Base-by-base conservation (phyloP, 2,797 vertebrate species). In the Cichlasoma orientale region DNA sequence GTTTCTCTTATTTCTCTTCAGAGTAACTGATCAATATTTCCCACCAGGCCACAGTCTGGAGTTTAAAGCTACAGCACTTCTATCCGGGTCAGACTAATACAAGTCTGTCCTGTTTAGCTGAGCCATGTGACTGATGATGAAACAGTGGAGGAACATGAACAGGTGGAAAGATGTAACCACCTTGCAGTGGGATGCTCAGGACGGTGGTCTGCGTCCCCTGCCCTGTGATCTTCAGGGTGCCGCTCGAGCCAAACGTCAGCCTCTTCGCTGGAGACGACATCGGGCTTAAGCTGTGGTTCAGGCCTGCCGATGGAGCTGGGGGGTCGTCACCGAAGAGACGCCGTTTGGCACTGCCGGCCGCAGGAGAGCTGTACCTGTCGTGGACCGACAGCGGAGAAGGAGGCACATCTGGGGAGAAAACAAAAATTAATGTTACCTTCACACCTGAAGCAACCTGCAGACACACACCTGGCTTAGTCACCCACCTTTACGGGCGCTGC, bases 341-440 rank as follows among this genome's bases (percentile, higher is more conserved):
- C 1, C 98, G 96, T 75, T 98, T 99, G 2, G 97, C 98, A 38
- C 97, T 98, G 72, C 98, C 98, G 1, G 98, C 98, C 0, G 96
- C 90, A 2, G 98, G 98, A 44, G 98, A 99, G 91, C 97, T 98
- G 91, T 97, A 99, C 63, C 98, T 95, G 80, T 99, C 98, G 0
- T 99, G 97, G 63, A 99, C 96, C 0, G 97, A 97, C 74, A 99
- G 93, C 0, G 98, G 98, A 44, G 98, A 99, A 47, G 97, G 87
- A 0, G 96, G 96, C 29, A 95, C 14, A 41, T 98, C 98, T 99
- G 87, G 18, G 4, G 5, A 21, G 5, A 4, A 19, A 5, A 8
- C 47, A 18, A 7, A 11, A 5, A 0, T 1, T 8, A 7, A 23
- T 18, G 10, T 4, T 2, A 4, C 33, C 6, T 27, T 5, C 31